These are phyloP conservation scores for Macroglossus sobrinus DNA, from an alignment of 2,113 vertebrate genomes.

Conservation along the genomic window DNA sequence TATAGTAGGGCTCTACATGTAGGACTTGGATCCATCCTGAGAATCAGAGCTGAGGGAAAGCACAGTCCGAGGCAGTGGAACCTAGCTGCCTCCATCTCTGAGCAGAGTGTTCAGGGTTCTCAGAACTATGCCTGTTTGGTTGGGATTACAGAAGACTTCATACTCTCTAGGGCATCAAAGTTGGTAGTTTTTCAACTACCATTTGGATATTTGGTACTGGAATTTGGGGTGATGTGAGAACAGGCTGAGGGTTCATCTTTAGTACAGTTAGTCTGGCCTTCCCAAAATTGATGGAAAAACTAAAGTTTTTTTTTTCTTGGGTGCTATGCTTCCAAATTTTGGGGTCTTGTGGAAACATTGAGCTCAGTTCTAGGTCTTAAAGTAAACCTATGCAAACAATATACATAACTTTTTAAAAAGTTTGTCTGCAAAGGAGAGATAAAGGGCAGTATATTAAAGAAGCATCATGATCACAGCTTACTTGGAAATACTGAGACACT, in stretches of 20 bases:
- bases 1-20: not conserved
- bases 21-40: not conserved
- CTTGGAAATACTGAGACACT: not conserved
- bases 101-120: not conserved
- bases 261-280: not conserved
- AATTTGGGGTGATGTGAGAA: not conserved
- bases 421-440: not conserved
- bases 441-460: not conserved
- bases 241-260: not conserved
- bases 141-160: not conserved
- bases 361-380: not conserved
- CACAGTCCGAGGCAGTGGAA: not conserved
- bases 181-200: not conserved
- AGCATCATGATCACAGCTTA: not conserved
- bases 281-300: not conserved
- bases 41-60: not conserved
- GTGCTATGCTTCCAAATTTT: not conserved
- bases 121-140: not conserved
- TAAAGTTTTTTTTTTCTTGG: not conserved
- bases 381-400: not conserved
- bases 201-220: not conserved
- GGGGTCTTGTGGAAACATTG: not conserved
- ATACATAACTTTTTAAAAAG: not conserved
- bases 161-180: not conserved
- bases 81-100: not conserved